A percentile compares a stretch with the other conserved stretches of the same genome.
phyloP scores from a whole-genome alignment of 2,797 vertebrate genomes.

The Phoxinus dragarum region DNA sequence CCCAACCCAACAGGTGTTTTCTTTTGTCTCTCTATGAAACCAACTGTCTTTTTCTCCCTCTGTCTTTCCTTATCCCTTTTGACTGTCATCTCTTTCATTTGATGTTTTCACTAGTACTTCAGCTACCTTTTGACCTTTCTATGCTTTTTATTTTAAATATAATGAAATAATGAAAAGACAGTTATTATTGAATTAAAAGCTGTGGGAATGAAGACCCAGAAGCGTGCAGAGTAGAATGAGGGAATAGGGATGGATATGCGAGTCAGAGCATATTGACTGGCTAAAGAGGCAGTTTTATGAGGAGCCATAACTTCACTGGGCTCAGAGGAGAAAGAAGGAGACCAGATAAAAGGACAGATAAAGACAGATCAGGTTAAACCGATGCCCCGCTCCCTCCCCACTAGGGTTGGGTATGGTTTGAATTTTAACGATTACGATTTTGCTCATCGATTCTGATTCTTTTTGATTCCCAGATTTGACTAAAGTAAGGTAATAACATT shows the following conservation, averaged over 20 bases:
- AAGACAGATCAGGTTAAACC: not conserved
- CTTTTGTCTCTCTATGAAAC: constrained; percentile 73
- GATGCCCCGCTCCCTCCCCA: not conserved
- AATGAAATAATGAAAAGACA: not conserved
- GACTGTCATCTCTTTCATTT: constrained; percentile 53
- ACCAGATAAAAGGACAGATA: constrained; percentile 18
- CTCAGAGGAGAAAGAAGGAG: constrained; percentile 8
- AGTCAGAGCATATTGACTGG: constrained; percentile 33
- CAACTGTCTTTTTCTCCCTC: constrained; percentile 62
- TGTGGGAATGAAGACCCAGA: not conserved
- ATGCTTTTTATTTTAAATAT: constrained; percentile 2
- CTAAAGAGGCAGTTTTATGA: constrained; percentile 53
- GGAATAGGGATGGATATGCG: constrained; percentile 13
- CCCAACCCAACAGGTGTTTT: constrained; percentile 88
- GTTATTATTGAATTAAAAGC: not conserved
- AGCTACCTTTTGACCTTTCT: constrained; percentile 20
- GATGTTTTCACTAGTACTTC: constrained; percentile 38
- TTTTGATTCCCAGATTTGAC: not conserved
- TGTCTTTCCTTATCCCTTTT: constrained; percentile 69
- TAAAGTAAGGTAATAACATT: not conserved
- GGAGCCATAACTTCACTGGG: constrained; percentile 14
- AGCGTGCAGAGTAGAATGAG: not conserved
- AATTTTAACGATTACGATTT: not conserved
- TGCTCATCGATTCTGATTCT: not conserved
- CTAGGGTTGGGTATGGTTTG: not conserved